Percentiles rank a stretch among this genome's conserved stretches.
phyloP scores from a whole-genome alignment of 2,797 vertebrate genomes.

The Gallinago stenura region DNA sequence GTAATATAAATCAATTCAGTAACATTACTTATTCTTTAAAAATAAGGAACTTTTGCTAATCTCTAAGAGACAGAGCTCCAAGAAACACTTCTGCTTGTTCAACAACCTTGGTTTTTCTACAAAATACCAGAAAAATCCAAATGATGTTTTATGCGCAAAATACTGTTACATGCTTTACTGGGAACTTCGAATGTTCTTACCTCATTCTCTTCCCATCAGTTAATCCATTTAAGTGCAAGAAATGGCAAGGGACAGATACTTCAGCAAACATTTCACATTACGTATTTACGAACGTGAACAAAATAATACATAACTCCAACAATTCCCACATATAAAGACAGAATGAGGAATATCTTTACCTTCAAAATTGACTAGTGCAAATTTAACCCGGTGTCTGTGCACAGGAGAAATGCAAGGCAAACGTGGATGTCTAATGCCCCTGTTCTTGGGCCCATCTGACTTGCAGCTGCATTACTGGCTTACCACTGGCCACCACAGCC shows the following conservation, averaged over 20 bases:
- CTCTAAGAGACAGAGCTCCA: not conserved
- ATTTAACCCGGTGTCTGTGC: not conserved
- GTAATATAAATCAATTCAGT: not conserved
- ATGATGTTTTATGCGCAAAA: not conserved
- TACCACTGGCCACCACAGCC: not conserved
- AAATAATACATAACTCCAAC: not conserved
- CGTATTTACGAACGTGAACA: not conserved
- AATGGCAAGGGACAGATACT: not conserved
- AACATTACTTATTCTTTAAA: not conserved
- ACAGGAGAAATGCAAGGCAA: not conserved
- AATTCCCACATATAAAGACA: not conserved
- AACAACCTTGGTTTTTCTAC: not conserved
- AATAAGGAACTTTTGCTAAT: not conserved
- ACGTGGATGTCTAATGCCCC: not conserved
- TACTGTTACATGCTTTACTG: not conserved
- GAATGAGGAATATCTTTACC: not conserved
- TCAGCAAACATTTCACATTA: not conserved
- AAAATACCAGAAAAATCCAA: not conserved
- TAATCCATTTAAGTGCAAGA: not conserved
- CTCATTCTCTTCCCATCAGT: not conserved
- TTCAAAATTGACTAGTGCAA: not conserved
- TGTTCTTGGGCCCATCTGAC: not conserved
- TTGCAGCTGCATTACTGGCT: not conserved
- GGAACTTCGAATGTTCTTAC: not conserved
- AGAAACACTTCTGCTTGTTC: not conserved